Percentiles rank a stretch among this genome's conserved stretches.
phyloP scores from a whole-genome alignment of 2,113 vertebrate species.

The Micronycteris hirsuta region DNA sequence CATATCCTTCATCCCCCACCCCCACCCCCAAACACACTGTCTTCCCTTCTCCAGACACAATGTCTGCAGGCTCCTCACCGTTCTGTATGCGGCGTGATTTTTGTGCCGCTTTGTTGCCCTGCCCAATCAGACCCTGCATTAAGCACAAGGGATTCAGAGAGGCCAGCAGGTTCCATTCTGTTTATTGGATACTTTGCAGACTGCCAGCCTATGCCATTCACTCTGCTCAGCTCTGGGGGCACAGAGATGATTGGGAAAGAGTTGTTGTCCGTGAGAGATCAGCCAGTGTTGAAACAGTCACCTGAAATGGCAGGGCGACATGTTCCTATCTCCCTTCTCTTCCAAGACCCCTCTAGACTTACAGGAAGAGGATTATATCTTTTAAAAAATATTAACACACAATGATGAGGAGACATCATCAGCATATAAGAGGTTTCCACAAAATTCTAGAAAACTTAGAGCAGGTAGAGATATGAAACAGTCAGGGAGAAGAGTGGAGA shows the following conservation, averaged over 20 bases:
- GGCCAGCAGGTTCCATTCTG: not conserved
- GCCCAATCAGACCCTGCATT: not conserved
- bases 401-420: not conserved
- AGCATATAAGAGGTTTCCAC: not conserved
- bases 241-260: conserved; percentile 4
- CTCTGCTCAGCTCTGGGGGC: not conserved
- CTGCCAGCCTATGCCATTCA: not conserved
- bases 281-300: not conserved
- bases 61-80: not conserved
- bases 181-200: not conserved
- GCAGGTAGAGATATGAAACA: not conserved
- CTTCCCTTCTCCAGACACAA: not conserved
- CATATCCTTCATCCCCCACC: not conserved
- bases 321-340: not conserved
- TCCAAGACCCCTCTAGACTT: not conserved
- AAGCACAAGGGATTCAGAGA: not conserved
- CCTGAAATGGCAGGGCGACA: not conserved
- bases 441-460: not conserved
- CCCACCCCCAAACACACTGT: not conserved
- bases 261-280: not conserved
- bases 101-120: not conserved
- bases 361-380: not conserved
- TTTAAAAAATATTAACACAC: not conserved
- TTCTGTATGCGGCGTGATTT: not conserved
- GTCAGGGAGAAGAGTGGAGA: too few species aligned